Evolutionary conservation across 2,113 vertebrate species (phyloP).

Genomic region (Stercorarius parasiticus): DNA sequence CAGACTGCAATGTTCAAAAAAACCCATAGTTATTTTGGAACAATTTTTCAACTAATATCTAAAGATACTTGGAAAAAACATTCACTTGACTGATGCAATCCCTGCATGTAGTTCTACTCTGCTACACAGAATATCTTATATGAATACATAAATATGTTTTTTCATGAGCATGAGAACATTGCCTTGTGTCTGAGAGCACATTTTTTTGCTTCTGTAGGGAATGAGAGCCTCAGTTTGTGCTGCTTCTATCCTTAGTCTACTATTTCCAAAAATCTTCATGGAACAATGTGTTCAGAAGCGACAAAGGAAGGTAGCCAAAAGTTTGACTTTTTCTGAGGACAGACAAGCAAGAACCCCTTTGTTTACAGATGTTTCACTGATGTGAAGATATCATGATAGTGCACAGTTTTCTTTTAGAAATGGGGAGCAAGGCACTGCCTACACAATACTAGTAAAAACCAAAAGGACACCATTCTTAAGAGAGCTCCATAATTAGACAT

Average conservation of each 20-base stretch:
- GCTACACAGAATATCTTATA: background rate
- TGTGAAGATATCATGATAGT: background rate
- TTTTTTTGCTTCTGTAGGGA: background rate
- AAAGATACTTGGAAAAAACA: background rate
- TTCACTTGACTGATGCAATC: background rate
- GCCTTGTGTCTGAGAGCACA: background rate
- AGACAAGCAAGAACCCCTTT: background rate
- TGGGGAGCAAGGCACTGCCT: background rate
- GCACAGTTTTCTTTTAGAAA: background rate
- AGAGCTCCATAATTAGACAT: background rate
- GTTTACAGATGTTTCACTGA: background rate
- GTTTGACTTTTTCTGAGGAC: background rate
- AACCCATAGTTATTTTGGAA: background rate
- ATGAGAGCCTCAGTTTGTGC: background rate
- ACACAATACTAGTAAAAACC: background rate
- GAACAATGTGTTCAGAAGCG: background rate
- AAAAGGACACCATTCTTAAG: background rate
- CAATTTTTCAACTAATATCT: background rate
- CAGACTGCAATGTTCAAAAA: background rate
- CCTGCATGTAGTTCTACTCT: background rate
- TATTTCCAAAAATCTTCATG: background rate
- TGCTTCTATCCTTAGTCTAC: background rate
- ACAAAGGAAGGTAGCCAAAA: background rate
- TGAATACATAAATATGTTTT: background rate
- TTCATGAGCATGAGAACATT: background rate